Conservation (phyloP, 2,888 invertebrate genomes). For the Invenusta paracnida region DNA sequence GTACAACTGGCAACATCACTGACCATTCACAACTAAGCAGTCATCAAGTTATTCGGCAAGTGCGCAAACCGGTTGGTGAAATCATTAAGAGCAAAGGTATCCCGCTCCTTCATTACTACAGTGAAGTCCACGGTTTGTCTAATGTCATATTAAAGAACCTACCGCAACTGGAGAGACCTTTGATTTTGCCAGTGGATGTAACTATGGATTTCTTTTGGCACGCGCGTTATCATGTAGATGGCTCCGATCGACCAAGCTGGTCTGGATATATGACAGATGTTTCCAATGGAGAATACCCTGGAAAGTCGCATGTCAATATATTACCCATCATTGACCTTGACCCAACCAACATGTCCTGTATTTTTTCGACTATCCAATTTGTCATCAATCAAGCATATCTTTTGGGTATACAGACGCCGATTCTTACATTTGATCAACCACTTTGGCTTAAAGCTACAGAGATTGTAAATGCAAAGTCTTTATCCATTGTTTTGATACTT, state of each 20-base stretch:
- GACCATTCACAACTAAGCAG: too few relatives aligned
- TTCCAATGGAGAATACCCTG: background rate
- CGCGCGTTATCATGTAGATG: too few relatives aligned
- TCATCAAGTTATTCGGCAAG: too few relatives aligned
- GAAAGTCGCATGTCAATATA: background rate
- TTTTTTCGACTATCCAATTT: background rate
- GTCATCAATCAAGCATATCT: background rate
- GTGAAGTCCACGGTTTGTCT: too few relatives aligned
- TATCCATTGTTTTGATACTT: background rate
- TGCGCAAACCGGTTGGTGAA: too few relatives aligned
- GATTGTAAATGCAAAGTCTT: background rate
- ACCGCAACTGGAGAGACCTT: too few relatives aligned
- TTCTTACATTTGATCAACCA: constrained; percentile 17
- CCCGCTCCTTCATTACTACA: too few relatives aligned
- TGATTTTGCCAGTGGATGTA: too few relatives aligned
- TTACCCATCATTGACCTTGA: background rate
- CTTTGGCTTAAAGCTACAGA: constrained; percentile 2
- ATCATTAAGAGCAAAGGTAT: too few relatives aligned
- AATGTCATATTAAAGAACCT: too few relatives aligned
- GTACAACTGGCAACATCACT: too few relatives aligned
- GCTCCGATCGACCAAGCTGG: background rate
- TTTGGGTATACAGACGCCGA: background rate
- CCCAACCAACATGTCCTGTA: background rate
- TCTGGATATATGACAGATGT: background rate
- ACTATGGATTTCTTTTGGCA: too few relatives aligned